Percentiles rank a stretch among this genome's conserved stretches.
These are phyloP conservation scores for Gorsachius goisagi DNA, from an alignment of 2,113 vertebrate species.

Conservation along the genomic window DNA sequence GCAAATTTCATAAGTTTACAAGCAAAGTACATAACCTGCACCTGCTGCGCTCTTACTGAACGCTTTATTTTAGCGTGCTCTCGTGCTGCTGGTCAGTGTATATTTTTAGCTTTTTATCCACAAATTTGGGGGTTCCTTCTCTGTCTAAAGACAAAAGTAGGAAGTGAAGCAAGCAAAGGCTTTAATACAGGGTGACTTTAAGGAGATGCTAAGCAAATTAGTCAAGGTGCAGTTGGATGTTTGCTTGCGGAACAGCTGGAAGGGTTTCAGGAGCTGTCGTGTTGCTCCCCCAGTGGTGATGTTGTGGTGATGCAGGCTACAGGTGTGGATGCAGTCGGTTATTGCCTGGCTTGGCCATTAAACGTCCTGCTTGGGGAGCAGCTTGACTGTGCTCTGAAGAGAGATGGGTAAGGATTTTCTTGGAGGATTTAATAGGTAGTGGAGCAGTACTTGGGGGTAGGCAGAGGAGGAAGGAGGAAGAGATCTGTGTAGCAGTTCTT, in stretches of 20 bases:
- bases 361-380: not conserved
- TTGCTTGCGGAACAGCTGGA: not conserved
- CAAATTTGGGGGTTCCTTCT: not conserved
- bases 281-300: not conserved
- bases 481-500: not conserved
- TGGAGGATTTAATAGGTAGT: not conserved
- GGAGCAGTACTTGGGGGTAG: not conserved
- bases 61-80: accelerated
- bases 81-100: not conserved
- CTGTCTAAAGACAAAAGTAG: not conserved
- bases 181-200: not conserved
- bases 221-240: not conserved
- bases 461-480: not conserved
- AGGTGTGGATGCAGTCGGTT: not conserved
- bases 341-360: not conserved
- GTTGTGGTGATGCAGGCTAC: not conserved
- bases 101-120: not conserved
- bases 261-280: not conserved
- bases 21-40: no score
- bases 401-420: not conserved
- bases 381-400: not conserved
- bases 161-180: not conserved
- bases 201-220: not conserved
- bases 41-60: not conserved
- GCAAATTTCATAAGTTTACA: not conserved